Evolutionary conservation across 2,797 vertebrate species (phyloP), one percentile per base, ranked within the genome.

Genomic region (Trachurus trachurus): DNA sequence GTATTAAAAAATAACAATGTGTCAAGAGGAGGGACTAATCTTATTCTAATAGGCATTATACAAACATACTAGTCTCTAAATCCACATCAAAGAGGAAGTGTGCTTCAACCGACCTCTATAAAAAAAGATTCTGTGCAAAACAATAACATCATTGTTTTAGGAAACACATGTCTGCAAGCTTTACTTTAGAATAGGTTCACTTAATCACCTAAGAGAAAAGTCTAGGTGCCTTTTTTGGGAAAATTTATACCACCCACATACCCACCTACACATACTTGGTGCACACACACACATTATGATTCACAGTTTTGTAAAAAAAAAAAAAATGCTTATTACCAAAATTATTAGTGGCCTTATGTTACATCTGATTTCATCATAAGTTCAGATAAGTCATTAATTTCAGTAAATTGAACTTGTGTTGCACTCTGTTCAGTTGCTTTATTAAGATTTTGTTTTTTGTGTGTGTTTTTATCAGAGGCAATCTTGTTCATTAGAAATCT

Each of bases 331-430:
- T 53, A 78, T 76, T 81, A 62, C 39, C 57, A 64, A 82, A 80
- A 68, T 74, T 66, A 83, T 88, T 84, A 68, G 69, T 31, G 49
- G 71, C 64, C 80, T 78, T 76, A 83, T 81, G 84, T 89, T 93
- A 74, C 88, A 65, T 83, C 79, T 74, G 81, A 87, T 93, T 94
- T 92, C 88, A 94, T 92, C 91, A 95, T 74, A 71, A 83, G 68
- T 69, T 78, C 72, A 76, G 70, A 85, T 80, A 85, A 76, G 74
- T 76, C 75, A 92, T 92, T 92, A 82, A 89, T 91, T 90, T 87
- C 44, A 74, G 74, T 58, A 76, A 88, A 86, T 80, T 86, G 66
- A 92, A 91, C 73, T 69, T 88, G 26, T 87, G 63, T 66, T 73
- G 76, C 76, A 78, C 77, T 76, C 61, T 34, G 50, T 84, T 84